Evolutionary conservation across 1,140 invertebrate species (phyloP).

Genomic region (Centruroides sculpturatus): DNA sequence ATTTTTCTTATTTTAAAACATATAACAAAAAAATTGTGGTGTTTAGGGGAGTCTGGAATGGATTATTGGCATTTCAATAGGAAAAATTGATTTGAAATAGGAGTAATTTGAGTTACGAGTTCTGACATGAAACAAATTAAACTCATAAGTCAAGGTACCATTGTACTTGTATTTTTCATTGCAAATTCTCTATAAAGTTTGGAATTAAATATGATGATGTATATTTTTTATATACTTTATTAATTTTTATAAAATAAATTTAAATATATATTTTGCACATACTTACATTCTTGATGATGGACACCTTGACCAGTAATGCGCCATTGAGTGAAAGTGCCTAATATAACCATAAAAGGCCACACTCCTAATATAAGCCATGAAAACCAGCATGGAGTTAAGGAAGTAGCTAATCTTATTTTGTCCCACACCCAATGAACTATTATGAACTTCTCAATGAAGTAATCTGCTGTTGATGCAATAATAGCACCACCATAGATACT

Average conservation of each 20-base stretch:
- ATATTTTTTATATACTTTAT: not conserved
- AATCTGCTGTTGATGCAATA: constrained; percentile 52
- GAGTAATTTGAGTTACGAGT: too few relatives aligned
- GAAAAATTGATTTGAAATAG: too few relatives aligned
- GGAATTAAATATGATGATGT: too few relatives aligned
- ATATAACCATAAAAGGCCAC: constrained; percentile 52
- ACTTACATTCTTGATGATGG: constrained; percentile 37
- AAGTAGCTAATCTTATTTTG: constrained; percentile 28
- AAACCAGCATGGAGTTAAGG: constrained; percentile 49
- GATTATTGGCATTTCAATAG: too few relatives aligned
- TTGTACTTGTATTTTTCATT: too few relatives aligned
- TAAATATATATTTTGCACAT: not conserved
- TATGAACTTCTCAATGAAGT: constrained; percentile 54
- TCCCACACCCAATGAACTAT: constrained; percentile 54
- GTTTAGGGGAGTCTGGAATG: too few relatives aligned
- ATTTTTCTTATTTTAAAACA: too few relatives aligned
- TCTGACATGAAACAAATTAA: too few relatives aligned
- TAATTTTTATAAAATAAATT: not conserved
- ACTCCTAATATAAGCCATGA: constrained; percentile 55
- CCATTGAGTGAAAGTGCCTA: constrained; percentile 51
- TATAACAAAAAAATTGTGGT: too few relatives aligned
- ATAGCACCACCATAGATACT: constrained; percentile 58
- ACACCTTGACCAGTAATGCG: constrained; percentile 51
- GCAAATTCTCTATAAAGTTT: too few relatives aligned
- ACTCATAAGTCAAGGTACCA: too few relatives aligned